phyloP scores from a whole-genome alignment of 2,888 invertebrate species.

The Euproctis similis region DNA sequence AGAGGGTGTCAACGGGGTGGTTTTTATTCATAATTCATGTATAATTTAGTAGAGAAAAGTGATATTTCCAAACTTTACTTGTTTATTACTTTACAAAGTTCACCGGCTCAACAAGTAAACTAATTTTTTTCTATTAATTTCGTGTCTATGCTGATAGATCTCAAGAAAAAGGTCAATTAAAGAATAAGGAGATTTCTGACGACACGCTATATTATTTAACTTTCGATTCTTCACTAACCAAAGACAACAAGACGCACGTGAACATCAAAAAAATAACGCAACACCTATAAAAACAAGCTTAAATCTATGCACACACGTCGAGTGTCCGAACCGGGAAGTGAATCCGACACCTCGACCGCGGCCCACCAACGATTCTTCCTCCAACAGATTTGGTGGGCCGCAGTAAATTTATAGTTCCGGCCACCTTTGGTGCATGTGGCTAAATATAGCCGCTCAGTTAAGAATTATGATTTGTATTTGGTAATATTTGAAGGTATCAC shows the following conservation, averaged over 20 bases:
- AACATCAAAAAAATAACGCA: conserved; percentile 22
- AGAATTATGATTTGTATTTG: neutral
- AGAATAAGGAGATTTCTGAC: too few species aligned
- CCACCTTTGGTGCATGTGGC: conserved; percentile 50
- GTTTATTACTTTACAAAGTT: too few species aligned
- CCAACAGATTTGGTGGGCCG: conserved; percentile 44
- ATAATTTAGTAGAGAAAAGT: too few species aligned
- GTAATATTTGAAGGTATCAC: too few species aligned
- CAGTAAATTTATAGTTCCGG: conserved; percentile 62
- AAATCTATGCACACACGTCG: conserved; percentile 37
- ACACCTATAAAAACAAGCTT: conserved; percentile 28
- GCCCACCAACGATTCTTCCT: conserved; percentile 58
- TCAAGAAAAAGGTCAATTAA: too few species aligned
- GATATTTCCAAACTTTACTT: too few species aligned
- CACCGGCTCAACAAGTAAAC: too few species aligned
- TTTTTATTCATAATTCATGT: too few species aligned
- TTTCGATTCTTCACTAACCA: conserved; percentile 1
- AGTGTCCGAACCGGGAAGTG: conserved; percentile 46
- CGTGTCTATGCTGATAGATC: too few species aligned
- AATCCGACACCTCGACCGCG: conserved; percentile 54
- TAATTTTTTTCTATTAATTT: too few species aligned
- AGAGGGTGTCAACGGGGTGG: too few species aligned
- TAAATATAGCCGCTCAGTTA: conserved; percentile 35
- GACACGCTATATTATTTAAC: too few species aligned
- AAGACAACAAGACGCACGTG: conserved; percentile 10